Conservation (phyloP, 2,113 vertebrate species). For the Corydoras maculifer region DNA sequence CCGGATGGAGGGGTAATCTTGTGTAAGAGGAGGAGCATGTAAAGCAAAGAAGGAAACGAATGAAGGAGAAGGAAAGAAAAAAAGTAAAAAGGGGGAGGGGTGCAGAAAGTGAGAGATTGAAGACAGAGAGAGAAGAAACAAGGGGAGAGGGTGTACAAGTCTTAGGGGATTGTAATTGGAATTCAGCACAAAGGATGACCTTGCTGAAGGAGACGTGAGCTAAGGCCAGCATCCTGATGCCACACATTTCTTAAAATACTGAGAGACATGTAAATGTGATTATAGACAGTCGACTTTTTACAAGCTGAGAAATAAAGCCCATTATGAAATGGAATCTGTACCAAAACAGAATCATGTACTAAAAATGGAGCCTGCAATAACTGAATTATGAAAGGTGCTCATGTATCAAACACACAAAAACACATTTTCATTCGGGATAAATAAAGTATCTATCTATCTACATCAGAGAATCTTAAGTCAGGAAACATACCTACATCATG, state of each 20-base stretch:
- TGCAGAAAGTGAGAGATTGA: conserved; percentile 1
- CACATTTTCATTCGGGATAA: neutral
- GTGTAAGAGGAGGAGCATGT: conserved; percentile 10
- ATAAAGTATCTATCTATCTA: too few species aligned
- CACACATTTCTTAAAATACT: conserved; percentile 6
- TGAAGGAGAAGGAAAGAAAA: conserved; percentile 38
- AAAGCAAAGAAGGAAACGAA: conserved; percentile 24
- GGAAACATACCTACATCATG: too few species aligned
- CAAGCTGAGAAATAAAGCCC: neutral
- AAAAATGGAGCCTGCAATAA: neutral
- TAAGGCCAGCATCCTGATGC: conserved; percentile 24
- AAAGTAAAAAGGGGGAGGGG: conserved; percentile 43
- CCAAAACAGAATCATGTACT: neutral
- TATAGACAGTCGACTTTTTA: neutral
- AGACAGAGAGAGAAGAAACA: conserved; percentile 10
- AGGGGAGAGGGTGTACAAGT: conserved; percentile 42
- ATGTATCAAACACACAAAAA: neutral
- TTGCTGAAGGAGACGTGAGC: conserved; percentile 58
- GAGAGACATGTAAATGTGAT: neutral
- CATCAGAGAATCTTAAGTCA: too few species aligned
- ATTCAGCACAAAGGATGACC: conserved; percentile 67
- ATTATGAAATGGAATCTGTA: neutral
- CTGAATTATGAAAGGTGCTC: neutral
- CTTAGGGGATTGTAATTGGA: conserved; percentile 54
- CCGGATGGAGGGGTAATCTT: conserved; percentile 41